phyloP scores from a whole-genome alignment of 1,140 invertebrate genomes.

The Nasonia longicornis region DNA sequence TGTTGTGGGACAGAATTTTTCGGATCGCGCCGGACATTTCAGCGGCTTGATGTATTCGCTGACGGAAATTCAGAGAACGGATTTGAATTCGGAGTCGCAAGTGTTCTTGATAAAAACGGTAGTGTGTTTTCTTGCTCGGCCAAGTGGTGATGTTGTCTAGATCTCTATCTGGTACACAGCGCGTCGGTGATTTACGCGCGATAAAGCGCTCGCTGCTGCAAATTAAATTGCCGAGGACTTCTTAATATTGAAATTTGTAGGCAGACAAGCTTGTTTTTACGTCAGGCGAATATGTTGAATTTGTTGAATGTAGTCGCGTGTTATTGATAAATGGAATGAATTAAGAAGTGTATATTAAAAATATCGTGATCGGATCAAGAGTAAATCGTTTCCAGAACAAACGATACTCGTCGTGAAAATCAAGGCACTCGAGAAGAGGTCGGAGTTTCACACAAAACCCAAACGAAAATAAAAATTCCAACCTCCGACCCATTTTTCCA shows the following conservation, averaged over 20 bases:
- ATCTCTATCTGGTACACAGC: background rate
- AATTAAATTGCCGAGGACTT: background rate
- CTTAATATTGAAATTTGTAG: too few species aligned
- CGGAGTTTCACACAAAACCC: too few species aligned
- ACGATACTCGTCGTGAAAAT: too few species aligned
- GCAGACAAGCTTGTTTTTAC: too few species aligned
- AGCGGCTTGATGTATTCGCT: background rate
- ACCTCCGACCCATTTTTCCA: slow-evolving; percentile 6
- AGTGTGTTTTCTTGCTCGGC: background rate
- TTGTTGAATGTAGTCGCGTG: too few species aligned
- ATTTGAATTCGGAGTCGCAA: background rate
- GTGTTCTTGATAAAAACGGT: background rate
- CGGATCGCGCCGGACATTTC: background rate
- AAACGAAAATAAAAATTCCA: background rate
- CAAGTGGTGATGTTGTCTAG: background rate
- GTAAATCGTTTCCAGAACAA: too few species aligned
- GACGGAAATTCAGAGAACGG: background rate
- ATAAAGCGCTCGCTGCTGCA: background rate
- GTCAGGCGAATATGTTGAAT: too few species aligned
- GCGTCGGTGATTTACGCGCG: background rate
- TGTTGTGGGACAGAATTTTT: background rate
- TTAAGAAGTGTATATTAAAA: too few species aligned
- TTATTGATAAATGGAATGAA: too few species aligned
- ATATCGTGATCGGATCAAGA: too few species aligned
- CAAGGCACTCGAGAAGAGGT: too few species aligned